phyloP scores from a whole-genome alignment of 2,797 vertebrate genomes.

The Chelmon rostratus region DNA sequence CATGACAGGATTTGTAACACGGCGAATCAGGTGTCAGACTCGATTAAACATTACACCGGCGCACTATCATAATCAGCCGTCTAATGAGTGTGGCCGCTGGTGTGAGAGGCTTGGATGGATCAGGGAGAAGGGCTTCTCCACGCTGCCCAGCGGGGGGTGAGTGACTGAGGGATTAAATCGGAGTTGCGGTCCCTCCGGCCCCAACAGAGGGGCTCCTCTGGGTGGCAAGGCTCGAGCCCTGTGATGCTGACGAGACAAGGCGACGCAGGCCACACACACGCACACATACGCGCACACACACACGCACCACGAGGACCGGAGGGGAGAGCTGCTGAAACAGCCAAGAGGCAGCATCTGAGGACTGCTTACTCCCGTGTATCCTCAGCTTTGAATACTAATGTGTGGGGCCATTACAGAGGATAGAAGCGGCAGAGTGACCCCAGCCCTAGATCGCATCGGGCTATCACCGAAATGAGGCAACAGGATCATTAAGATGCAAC shows the following conservation, averaged over 20 bases:
- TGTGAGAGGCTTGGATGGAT: constrained; percentile 88
- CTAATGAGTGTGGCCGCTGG: constrained; percentile 96
- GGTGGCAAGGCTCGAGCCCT: constrained; percentile 88
- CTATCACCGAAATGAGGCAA: constrained; percentile 86
- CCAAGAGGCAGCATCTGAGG: constrained; percentile 91
- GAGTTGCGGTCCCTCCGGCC: constrained; percentile 67
- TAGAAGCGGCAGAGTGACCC: constrained; percentile 92
- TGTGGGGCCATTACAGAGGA: constrained; percentile 91
- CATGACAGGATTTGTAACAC: constrained; percentile 99
- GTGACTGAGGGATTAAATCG: constrained; percentile 78
- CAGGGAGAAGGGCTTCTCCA: constrained; percentile 91
- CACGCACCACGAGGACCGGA: constrained; percentile 64
- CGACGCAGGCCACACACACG: constrained; percentile 88
- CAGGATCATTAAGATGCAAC: constrained; percentile 91
- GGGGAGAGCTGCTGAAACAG: constrained; percentile 89
- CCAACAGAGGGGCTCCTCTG: constrained; percentile 76
- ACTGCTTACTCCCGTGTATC: constrained; percentile 92
- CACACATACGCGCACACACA: constrained; percentile 56
- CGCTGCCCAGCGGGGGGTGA: constrained; percentile 91
- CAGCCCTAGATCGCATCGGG: constrained; percentile 90
- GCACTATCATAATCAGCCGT: constrained; percentile 99
- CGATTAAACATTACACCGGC: constrained; percentile 99
- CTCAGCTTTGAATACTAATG: constrained; percentile 95
- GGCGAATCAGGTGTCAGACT: constrained; percentile 99
- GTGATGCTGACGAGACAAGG: constrained; percentile 89